Percentiles rank a stretch among this genome's conserved stretches.
Conservation (phyloP, 2,888 invertebrate species). For the Schizotus pectinicornis region DNA sequence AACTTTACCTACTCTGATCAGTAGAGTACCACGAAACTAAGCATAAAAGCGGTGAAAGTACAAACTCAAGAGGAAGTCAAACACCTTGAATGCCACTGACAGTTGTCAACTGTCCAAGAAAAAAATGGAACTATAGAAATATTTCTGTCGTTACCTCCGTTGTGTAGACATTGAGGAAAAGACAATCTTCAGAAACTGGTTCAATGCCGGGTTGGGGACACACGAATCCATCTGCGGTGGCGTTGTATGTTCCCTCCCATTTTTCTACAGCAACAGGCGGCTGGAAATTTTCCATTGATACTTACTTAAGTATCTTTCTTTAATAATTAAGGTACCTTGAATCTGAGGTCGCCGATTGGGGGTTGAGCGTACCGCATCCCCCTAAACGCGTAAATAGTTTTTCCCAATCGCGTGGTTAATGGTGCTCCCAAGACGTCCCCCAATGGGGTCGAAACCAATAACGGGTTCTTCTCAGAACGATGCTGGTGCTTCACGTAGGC, state of each 20-base stretch:
- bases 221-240: constrained; percentile 48
- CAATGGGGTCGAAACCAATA: constrained; percentile 33
- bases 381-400: constrained; percentile 46
- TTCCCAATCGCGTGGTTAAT: constrained; percentile 44
- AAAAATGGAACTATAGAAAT: too few species aligned
- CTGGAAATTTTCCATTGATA: constrained; percentile 36
- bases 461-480: constrained; percentile 2
- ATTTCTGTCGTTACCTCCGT: constrained; percentile 48
- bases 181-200: constrained; percentile 66
- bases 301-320: not conserved
- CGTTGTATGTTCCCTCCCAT: constrained; percentile 48
- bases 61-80: too few species aligned
- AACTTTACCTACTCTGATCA: too few species aligned
- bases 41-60: too few species aligned
- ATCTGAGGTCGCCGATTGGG: constrained; percentile 52
- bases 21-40: too few species aligned
- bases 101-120: too few species aligned
- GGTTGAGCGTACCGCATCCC: constrained; percentile 48
- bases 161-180: constrained; percentile 68
- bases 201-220: constrained; percentile 50
- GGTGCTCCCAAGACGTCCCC: constrained; percentile 46
- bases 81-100: too few species aligned
- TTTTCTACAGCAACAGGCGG: constrained; percentile 47
- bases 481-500: too few species aligned
- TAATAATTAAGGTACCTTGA: constrained; percentile 47